Percentiles rank a stretch among this genome's conserved stretches.
Conservation (phyloP, 2,113 vertebrate genomes). For the Aphyosemion australe region DNA sequence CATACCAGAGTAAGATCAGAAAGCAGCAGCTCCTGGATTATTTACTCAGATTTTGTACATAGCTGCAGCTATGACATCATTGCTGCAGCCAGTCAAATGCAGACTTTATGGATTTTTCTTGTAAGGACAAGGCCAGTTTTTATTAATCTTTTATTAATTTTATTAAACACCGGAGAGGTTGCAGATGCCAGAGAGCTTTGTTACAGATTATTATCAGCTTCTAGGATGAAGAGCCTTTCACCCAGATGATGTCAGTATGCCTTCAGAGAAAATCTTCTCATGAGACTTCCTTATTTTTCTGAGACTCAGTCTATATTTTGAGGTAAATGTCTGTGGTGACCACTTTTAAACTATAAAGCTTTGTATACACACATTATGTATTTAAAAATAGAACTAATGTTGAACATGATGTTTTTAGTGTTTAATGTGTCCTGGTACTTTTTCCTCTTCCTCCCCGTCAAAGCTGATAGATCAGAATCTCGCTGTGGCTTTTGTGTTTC, state of each 20-base stretch:
- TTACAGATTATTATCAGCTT: slow-evolving; percentile 3
- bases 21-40: background rate
- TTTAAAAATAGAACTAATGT: slow-evolving; percentile 72
- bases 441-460: slow-evolving; percentile 73
- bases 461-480: slow-evolving; percentile 70
- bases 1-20: background rate
- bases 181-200: slow-evolving; percentile 16
- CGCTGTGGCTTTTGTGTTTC: slow-evolving; percentile 37
- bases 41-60: background rate
- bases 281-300: slow-evolving; percentile 10
- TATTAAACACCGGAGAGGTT: background rate
- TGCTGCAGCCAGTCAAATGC: slow-evolving; percentile 29
- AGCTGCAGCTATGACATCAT: slow-evolving; percentile 6
- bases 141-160: slow-evolving; percentile 13
- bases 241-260: slow-evolving; percentile 15
- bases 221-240: slow-evolving; percentile 6
- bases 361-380: slow-evolving; percentile 76
- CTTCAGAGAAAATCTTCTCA: slow-evolving; percentile 5
- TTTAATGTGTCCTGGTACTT: slow-evolving; percentile 91
- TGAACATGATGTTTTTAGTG: slow-evolving; percentile 77
- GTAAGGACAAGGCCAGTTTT: slow-evolving; percentile 52
- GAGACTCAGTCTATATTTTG: slow-evolving; percentile 18
- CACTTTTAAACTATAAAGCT: slow-evolving; percentile 67
- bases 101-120: slow-evolving; percentile 14
- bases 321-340: slow-evolving; percentile 64